These are phyloP conservation scores for Micromussa lordhowensis DNA, from an alignment of 92 coral and sea anemone species.

Conservation along the genomic window DNA sequence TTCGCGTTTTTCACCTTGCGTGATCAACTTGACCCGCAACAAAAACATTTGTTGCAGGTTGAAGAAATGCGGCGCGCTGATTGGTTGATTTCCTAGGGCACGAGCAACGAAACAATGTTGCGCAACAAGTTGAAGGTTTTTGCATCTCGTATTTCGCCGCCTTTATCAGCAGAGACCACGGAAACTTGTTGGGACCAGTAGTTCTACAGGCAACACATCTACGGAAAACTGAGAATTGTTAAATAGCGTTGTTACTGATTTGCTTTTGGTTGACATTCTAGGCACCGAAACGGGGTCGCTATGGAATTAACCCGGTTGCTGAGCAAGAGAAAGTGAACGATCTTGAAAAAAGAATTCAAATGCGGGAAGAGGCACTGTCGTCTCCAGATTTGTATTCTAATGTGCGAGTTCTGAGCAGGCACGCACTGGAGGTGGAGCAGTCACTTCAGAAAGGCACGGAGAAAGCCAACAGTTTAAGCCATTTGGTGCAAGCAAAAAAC, in stretches of 20 bases:
- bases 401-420: conserved; percentile 88
- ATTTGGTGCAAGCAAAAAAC: conserved; percentile 73
- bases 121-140: no score
- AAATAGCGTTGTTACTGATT: not conserved
- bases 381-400: conserved; percentile 84
- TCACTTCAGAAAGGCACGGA: conserved; percentile 94
- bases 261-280: conserved; percentile 10
- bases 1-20: no score
- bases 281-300: conserved; percentile 83
- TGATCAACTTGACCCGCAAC: no score
- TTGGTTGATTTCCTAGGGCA: no score
- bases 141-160: no score
- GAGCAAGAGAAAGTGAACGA: conserved; percentile 74
- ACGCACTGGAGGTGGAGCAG: conserved; percentile 95
- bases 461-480: conserved; percentile 75
- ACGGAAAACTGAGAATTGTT: not conserved
- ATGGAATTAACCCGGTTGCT: conserved; percentile 81
- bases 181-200: no score
- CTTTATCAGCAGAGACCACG: no score
- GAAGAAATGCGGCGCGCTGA: no score
- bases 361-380: conserved; percentile 73
- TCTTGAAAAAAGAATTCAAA: conserved; percentile 75
- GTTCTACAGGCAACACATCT: no score
- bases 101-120: no score
- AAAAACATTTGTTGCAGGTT: no score